Conservation (phyloP, 2,888 invertebrate genomes). For the Bombylius discolor region DNA sequence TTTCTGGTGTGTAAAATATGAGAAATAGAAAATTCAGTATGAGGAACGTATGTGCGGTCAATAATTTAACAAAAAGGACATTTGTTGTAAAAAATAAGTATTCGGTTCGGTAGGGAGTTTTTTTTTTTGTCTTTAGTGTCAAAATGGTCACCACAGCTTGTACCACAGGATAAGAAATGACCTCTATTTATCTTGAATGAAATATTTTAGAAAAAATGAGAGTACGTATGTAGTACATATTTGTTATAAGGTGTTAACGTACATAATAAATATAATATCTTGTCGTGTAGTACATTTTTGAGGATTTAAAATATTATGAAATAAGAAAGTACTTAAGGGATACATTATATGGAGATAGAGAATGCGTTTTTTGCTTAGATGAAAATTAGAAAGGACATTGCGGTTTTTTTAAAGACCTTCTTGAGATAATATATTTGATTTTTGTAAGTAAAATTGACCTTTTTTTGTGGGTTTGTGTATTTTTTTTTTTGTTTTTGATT, state of each 20-base stretch:
- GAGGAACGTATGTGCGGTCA: neutral
- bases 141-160: slow-evolving; percentile 3
- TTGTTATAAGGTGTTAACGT: too few species aligned
- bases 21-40: too few species aligned
- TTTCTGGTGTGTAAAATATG: too few species aligned
- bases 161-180: slow-evolving; percentile 6
- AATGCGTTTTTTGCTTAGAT: too few species aligned
- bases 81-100: neutral
- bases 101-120: too few species aligned
- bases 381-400: neutral
- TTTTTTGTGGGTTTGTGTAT: too few species aligned
- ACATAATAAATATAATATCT: too few species aligned
- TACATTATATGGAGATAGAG: too few species aligned
- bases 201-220: neutral
- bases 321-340: too few species aligned
- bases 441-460: neutral
- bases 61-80: neutral
- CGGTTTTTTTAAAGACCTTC: neutral
- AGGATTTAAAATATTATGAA: too few species aligned
- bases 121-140: slow-evolving; percentile 2
- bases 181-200: slow-evolving; percentile 7
- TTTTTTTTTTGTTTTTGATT: too few species aligned
- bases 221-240: neutral
- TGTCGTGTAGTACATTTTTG: too few species aligned
- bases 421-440: neutral